Evolutionary conservation across 2,888 invertebrate species (phyloP).

Genomic region (Amorpha juglandis): DNA sequence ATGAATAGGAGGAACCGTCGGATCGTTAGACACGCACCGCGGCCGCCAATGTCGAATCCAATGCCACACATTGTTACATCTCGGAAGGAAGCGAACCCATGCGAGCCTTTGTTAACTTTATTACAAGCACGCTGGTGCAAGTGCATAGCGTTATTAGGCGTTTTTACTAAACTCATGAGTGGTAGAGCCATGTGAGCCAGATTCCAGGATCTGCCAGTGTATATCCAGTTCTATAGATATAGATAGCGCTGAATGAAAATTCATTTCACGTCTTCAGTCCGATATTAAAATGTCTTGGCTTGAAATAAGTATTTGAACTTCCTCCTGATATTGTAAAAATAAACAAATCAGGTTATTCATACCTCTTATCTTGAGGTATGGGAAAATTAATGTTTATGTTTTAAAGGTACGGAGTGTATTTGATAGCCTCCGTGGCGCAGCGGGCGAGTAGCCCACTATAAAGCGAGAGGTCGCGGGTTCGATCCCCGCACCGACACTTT

Average conservation of each 20-base stretch:
- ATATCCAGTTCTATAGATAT: too few relatives aligned
- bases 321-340: neutral
- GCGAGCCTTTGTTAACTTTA: slow-evolving; percentile 65
- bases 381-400: neutral
- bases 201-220: too few relatives aligned
- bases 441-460: too few relatives aligned
- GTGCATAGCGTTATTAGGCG: slow-evolving; percentile 26
- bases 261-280: too few relatives aligned
- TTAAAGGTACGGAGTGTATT: neutral
- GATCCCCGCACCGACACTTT: too few relatives aligned
- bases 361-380: neutral
- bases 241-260: too few relatives aligned
- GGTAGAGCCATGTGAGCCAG: too few relatives aligned
- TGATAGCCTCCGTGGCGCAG: too few relatives aligned
- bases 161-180: neutral
- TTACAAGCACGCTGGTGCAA: slow-evolving; percentile 42
- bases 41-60: slow-evolving; percentile 78
- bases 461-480: too few relatives aligned
- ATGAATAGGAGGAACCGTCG: slow-evolving; percentile 79
- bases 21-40: slow-evolving; percentile 74
- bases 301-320: too few relatives aligned
- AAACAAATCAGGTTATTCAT: too few relatives aligned
- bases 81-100: slow-evolving; percentile 72
- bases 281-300: too few relatives aligned
- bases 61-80: slow-evolving; percentile 78